Conservation (phyloP, 2,797 vertebrate genomes). For the Typhlichthys eigenmanni region DNA sequence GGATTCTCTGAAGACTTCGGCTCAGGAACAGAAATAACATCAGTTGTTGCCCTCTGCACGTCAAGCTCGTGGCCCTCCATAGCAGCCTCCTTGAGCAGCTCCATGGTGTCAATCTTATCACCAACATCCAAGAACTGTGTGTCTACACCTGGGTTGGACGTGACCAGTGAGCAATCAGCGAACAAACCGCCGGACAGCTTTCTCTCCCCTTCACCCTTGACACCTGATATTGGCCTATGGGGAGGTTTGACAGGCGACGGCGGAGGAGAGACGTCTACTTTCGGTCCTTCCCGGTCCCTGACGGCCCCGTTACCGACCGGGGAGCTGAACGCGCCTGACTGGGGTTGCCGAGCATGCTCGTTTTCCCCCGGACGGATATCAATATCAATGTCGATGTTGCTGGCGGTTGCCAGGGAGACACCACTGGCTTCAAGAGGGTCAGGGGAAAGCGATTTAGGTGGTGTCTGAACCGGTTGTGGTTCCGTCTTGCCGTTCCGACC, state of each 20-base stretch:
- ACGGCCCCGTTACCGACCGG: slow-evolving; percentile 13
- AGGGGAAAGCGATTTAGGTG: slow-evolving; percentile 47
- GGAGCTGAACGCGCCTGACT: slow-evolving; percentile 42
- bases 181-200: slow-evolving; percentile 33
- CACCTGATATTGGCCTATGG: slow-evolving; percentile 47
- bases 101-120: slow-evolving; percentile 71
- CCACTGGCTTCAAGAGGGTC: slow-evolving; percentile 59
- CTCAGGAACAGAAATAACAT: slow-evolving; percentile 10
- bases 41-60: background rate
- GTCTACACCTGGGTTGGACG: slow-evolving; percentile 38
- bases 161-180: slow-evolving; percentile 49
- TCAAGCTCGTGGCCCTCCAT: slow-evolving; percentile 30
- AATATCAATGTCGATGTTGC: slow-evolving; percentile 83
- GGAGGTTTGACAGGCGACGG: slow-evolving; percentile 32
- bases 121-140: slow-evolving; percentile 45
- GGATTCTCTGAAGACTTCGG: slow-evolving; percentile 26
- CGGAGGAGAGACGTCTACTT: slow-evolving; percentile 48
- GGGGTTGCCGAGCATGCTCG: slow-evolving; percentile 49
- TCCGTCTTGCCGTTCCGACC: slow-evolving; percentile 44
- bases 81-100: slow-evolving; percentile 73
- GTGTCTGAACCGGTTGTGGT: slow-evolving; percentile 38
- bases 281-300: slow-evolving; percentile 51
- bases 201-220: slow-evolving; percentile 52
- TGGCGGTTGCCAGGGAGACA: slow-evolving; percentile 83
- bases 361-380: slow-evolving; percentile 71